Evolutionary conservation across 1,140 invertebrate genomes (phyloP), one percentile per base, ranked within the genome.

Genomic region (Ceratina japonica): DNA sequence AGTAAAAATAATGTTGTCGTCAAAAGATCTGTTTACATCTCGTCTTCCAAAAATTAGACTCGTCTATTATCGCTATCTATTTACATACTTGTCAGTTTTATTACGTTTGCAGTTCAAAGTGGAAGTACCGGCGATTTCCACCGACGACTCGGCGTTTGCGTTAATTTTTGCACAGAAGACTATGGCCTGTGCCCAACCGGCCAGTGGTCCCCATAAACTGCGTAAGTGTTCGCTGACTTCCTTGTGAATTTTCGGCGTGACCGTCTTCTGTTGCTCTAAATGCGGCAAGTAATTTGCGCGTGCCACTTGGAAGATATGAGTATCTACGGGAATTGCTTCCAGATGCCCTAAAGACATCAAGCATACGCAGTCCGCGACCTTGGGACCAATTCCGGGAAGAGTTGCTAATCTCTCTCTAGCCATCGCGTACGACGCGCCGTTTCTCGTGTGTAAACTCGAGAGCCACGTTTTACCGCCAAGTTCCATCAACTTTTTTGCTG

Each of bases 281-380:
- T 97, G 95, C 0, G 97, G 97, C 72, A 98, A 91, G 88, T 99
- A 99, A 87, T 95, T 94, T 76, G 95, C 91, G 44, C 95, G 92
- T 4, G 97, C 98, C 72, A 99, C 96, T 93, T 99, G 97, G 92
- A 96, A 98, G 22, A 99, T 97, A 91, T 99, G 98, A 0, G 98
- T 99, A 91, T 99, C 99, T 1, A 99, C 96, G 16, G 98, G 98
- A 74, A 99, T 95, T 0, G 98, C 95, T 88, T 96, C 94, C 62
- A 97, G 89, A 90, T 99, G 97, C 65, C 96, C 96, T 78, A 99
- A 91, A 1, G 98, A 98, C 98, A 99, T 99, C 4, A 99, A 93
- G 92, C 97, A 98, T 86, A 99, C 97, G 91, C 98, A 99, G 92
- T 99, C 98, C n/a, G 98, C 98, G 24, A 99, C 97, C 94, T 98